A percentile compares a stretch with the other conserved stretches of the same genome.
Conservation (phyloP, 2,113 vertebrate genomes). For the Podilymbus podiceps region DNA sequence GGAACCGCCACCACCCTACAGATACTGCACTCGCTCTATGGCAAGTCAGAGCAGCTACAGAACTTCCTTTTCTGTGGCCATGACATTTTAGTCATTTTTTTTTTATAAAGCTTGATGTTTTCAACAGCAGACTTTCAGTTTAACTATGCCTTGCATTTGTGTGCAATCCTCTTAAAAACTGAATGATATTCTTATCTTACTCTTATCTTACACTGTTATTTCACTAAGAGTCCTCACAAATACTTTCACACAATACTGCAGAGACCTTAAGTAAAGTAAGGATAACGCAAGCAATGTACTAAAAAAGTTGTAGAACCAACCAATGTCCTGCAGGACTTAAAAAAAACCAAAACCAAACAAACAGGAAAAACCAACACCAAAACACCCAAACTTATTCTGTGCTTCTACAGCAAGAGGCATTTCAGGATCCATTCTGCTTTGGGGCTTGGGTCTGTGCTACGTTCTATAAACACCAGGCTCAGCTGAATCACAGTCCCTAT, state of each 20-base stretch:
- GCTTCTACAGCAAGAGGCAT: rapidly evolving
- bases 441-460: neutral
- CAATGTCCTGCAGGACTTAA: neutral
- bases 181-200: neutral
- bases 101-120: neutral
- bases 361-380: no score
- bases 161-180: neutral
- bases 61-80: neutral
- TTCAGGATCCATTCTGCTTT: neutral
- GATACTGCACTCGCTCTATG: neutral
- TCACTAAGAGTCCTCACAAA: neutral
- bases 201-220: neutral
- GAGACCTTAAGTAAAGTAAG: neutral
- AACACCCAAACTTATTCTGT: neutral
- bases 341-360: no score
- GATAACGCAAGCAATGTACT: neutral
- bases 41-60: neutral
- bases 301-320: neutral
- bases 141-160: neutral
- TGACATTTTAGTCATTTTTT: neutral
- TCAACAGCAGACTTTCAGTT: neutral
- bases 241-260: neutral
- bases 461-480: neutral
- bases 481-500: neutral
- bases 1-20: neutral